phyloP scores from a whole-genome alignment of 2,113 vertebrate genomes.

The Corythornis madagascariensis region DNA sequence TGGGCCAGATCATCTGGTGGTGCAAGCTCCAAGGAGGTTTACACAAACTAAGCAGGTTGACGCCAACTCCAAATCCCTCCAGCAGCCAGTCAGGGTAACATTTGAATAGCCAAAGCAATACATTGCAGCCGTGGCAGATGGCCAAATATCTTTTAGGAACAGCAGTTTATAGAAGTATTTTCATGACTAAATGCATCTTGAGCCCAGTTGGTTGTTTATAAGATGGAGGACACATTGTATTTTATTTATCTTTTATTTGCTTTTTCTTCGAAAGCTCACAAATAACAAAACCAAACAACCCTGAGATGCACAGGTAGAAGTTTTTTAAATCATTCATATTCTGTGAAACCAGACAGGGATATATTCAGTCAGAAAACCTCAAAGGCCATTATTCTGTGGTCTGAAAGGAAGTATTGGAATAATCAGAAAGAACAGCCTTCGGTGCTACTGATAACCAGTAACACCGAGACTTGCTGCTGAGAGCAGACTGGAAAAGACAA shows the following conservation, averaged over 20 bases:
- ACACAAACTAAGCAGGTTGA: background rate
- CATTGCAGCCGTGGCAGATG: background rate
- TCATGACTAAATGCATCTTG: background rate
- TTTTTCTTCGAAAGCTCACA: no score
- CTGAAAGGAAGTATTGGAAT: background rate
- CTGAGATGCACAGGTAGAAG: background rate
- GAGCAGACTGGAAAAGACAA: background rate
- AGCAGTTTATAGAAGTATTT: background rate
- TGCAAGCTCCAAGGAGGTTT: background rate
- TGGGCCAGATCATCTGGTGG: background rate
- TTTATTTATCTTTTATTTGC: no score
- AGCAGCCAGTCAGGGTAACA: background rate
- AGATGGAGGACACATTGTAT: background rate
- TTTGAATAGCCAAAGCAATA: background rate
- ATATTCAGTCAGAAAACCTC: background rate
- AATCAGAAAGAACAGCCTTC: background rate
- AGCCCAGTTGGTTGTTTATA: background rate
- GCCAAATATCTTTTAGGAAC: background rate
- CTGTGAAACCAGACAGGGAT: background rate
- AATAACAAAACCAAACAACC: no score
- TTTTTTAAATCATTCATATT: background rate
- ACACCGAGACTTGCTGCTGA: background rate
- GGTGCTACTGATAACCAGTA: background rate
- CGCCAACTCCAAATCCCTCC: background rate
- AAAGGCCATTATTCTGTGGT: background rate